Evolutionary conservation across 2,888 invertebrate genomes (phyloP).

Genomic region (Parnassius mnemosyne): DNA sequence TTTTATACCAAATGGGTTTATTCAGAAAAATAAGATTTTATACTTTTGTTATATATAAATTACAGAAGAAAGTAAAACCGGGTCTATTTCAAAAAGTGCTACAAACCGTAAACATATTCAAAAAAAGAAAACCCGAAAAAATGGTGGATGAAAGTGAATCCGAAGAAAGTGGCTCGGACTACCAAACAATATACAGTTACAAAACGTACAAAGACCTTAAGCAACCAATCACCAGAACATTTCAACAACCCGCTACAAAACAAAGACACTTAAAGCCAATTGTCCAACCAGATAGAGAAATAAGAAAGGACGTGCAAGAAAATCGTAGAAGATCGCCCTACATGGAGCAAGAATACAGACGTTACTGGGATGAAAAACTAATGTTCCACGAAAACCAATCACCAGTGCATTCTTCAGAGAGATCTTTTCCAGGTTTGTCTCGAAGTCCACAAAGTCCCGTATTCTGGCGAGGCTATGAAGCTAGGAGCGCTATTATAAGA

Average conservation of each 20-base stretch:
- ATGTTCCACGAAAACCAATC: constrained; percentile 41
- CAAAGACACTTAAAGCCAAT: constrained; percentile 15
- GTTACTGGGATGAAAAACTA: constrained; percentile 55
- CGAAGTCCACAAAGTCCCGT: constrained; percentile 23
- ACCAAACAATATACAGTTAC: constrained; percentile 54
- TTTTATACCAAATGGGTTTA: no score
- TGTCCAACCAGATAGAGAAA: neutral
- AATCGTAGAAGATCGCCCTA: constrained; percentile 40
- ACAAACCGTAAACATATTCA: constrained; percentile 48
- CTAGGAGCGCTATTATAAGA: constrained; percentile 39
- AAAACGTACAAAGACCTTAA: constrained; percentile 31
- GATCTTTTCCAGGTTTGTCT: constrained; percentile 27
- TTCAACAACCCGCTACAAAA: constrained; percentile 12
- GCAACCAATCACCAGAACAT: constrained; percentile 4
- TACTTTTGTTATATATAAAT: constrained; percentile 25
- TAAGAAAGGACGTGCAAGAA: constrained; percentile 15
- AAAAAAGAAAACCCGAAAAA: constrained; percentile 37
- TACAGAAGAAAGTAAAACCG: constrained; percentile 41
- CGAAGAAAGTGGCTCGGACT: constrained; percentile 41
- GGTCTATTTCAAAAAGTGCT: constrained; percentile 58
- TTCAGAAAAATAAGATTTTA: neutral
- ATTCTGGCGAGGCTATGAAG: constrained; percentile 45
- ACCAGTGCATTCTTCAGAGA: constrained; percentile 37
- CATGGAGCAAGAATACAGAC: constrained; percentile 59
- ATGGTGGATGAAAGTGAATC: constrained; percentile 44